Evolutionary conservation across 2,797 vertebrate genomes (phyloP).

Genomic region (Monodelphis domestica): DNA sequence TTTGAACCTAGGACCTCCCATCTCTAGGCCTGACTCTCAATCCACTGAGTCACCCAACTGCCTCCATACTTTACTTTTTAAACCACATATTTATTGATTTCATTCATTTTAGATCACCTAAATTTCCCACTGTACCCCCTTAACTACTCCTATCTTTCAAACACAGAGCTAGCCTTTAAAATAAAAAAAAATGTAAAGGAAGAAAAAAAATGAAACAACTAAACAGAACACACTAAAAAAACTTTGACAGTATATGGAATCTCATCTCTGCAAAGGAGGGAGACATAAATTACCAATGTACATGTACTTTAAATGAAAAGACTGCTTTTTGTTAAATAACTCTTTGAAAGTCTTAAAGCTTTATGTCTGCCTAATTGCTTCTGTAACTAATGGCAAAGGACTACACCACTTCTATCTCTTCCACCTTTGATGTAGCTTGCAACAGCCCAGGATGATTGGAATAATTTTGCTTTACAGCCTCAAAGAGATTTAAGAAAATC

Average conservation of each 20-base stretch:
- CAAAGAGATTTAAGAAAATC: too few species aligned
- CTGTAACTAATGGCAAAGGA: too few species aligned
- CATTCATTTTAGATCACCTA: not conserved
- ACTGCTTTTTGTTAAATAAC: slow-evolving; percentile 7
- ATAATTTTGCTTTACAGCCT: too few species aligned
- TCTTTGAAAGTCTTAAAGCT: slow-evolving; percentile 15
- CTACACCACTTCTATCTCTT: too few species aligned
- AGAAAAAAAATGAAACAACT: not conserved
- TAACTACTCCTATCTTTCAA: not conserved
- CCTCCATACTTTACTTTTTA: not conserved
- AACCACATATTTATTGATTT: not conserved
- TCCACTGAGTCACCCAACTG: too few species aligned
- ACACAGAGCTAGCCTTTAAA: not conserved
- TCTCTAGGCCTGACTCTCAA: too few species aligned
- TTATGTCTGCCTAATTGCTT: slow-evolving; percentile 5
- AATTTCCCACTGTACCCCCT: not conserved
- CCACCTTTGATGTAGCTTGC: too few species aligned
- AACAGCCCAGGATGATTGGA: too few species aligned
- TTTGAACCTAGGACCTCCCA: too few species aligned
- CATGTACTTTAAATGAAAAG: not conserved
- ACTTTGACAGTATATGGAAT: not conserved
- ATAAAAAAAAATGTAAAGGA: not conserved
- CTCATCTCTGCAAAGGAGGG: not conserved
- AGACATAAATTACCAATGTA: too few species aligned
- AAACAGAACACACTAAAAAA: not conserved